A percentile compares a stretch with the other conserved stretches of the same genome.
Conservation (phyloP, 2,113 vertebrate species). For the Camelus bactrianus region DNA sequence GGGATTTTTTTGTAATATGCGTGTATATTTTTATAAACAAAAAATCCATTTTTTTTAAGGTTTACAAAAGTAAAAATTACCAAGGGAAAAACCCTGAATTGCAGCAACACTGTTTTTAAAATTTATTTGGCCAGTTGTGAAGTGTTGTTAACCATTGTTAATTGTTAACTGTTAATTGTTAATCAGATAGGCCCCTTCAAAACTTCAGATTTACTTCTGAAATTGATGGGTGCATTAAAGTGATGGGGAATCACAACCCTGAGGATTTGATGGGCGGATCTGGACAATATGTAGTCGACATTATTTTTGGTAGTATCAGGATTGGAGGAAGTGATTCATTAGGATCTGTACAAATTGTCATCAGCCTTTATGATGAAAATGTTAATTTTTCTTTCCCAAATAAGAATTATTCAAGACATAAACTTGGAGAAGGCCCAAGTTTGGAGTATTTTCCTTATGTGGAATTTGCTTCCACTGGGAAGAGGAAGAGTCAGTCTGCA, state of each 20-base stretch:
- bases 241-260: neutral
- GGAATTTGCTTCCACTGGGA: conserved; percentile 35
- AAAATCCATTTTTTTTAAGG: conserved; percentile 18
- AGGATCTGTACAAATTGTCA: conserved; percentile 33
- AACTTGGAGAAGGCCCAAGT: neutral
- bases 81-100: neutral
- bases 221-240: neutral
- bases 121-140: neutral
- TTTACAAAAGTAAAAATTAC: conserved; percentile 61
- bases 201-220: conserved; percentile 25
- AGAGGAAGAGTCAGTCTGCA: conserved; percentile 29
- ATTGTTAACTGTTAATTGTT: conserved; percentile 3
- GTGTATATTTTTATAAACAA: conserved; percentile 3
- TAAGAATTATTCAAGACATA: conserved; percentile 47
- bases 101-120: neutral
- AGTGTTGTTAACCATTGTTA: too few species aligned
- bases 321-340: conserved; percentile 36
- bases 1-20: neutral
- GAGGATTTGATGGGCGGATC: neutral
- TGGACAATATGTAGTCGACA: neutral
- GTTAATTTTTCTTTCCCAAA: conserved; percentile 21
- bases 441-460: conserved; percentile 28
- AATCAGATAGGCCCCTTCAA: neutral
- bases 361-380: conserved; percentile 25
- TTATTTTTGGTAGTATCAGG: neutral